Evolutionary conservation across 2,113 vertebrate species (phyloP), one percentile per base, ranked within the genome.

Genomic region (Paralichthys olivaceus): DNA sequence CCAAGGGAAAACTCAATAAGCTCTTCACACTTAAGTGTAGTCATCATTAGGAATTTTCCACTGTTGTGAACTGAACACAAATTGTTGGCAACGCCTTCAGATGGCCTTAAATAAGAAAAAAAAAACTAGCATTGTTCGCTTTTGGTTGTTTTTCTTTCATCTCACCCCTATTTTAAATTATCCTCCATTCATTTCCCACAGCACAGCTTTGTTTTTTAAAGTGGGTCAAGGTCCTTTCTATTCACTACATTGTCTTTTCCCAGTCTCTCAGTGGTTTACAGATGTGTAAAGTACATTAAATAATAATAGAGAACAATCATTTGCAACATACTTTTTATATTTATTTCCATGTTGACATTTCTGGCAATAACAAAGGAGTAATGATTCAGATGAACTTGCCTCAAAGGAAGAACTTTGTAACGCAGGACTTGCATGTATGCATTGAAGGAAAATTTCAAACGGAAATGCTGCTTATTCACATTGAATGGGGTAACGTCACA

Each of bases 21-120:
- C 89, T 89, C 83, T 89, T 93, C 88, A 86, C 86, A 88, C 83
- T 92, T 84, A 88, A 89, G 83, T 71, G 75, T 75, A 87, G 81
- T 88, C 91, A 89, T 91, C 84, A 89, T 86, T 81, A 89, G 68
- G 78, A 67, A 69, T 87, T 92, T 93, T 93, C 90, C 88, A 87
- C 91, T 85, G 79, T 57, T 58, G 75, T 86, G 86, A 90, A 77
- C 80, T 81, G 69, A 79, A 85, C 63, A 79, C 45, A 75, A 87
- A 77, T 86, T 88, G 76, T 89, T 89, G 87, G 81, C 65, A 75
- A 32, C 11, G 8, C 58, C 64, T 79, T 73, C 53, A 80, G 64
- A 76, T 45, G 47, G 47, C 40, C 56, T 65, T 57, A 66, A 57
- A 23, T n/a, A 72, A 53, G 65, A 73, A 84, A 72, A 70, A 4